Evolutionary conservation across 92 coral and sea anemone species (phyloP), one percentile per base, ranked within the genome.

Genomic region (Epizoanthus ramosus): DNA sequence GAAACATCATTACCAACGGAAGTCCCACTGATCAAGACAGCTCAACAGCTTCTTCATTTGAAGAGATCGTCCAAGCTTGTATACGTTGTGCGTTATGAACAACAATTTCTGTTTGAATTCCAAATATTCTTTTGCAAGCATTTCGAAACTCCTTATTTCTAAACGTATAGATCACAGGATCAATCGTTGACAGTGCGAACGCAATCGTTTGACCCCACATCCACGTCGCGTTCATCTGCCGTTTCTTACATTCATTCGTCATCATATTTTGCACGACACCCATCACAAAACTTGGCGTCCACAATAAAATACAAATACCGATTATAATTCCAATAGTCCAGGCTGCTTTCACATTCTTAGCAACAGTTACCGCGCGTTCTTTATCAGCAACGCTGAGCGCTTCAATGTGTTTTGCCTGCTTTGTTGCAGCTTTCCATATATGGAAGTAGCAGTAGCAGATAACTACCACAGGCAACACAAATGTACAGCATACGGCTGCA

Each of bases 221-320:
- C 82, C 82, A 77, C 12, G 58, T 77, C 8, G 71, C 82, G 47
- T 77, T 77, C 82, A 77, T 77, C 18, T 77, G 82, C 16, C 45
- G 63, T 14, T 77, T 77, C 41, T 37, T 77, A 33, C 82, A 77
- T 6, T 63, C 82, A 21, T 77, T 25, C 22, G 70, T 61, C 82
- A 77, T 77, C 82, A 77, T 77, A n/a, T 77, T 77, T 77, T 77
- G 82, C 8, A 63, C 82, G 23, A 77, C 28, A n/a, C 82, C 82
- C 82, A 77, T 77, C 58, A 77, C 60, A 77, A 77, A 77, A 41
- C 82, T 77, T 18, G 82, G 82, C 0, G 71, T 77, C 82, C 82
- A 77, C n/a, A 77, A 63, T 41, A 77, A 43, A 43, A 24, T 57
- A 18, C 82, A 77, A 41, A 77, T 60, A 4, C 82, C 82, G 66